Conservation (phyloP, 2,797 vertebrate genomes). For the Mico argentatus region DNA sequence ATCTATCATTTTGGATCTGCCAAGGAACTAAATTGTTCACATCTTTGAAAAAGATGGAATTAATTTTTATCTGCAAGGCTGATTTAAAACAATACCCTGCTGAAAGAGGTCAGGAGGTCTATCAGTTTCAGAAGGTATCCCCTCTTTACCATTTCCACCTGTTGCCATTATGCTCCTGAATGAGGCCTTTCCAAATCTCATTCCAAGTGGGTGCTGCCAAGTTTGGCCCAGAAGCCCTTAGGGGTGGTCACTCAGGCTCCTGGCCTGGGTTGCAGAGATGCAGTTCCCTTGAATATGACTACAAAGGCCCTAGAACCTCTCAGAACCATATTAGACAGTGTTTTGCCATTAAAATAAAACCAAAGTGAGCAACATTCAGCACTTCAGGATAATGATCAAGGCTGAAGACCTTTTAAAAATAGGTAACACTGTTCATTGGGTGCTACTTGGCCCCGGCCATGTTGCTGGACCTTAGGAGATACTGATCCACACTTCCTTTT, state of each 20-base stretch:
- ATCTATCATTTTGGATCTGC: constrained; percentile 1
- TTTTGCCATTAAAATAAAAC: constrained; percentile 71
- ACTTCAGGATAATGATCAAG: constrained; percentile 69
- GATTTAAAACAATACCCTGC: constrained; percentile 59
- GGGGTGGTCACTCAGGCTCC: neutral
- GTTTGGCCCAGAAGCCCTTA: constrained; percentile 36
- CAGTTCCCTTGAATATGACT: constrained; percentile 52
- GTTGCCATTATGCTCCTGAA: constrained; percentile 26
- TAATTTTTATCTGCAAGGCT: constrained; percentile 67
- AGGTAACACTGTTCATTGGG: constrained; percentile 64
- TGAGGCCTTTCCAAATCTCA: constrained; percentile 31
- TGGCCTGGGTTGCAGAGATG: constrained; percentile 17
- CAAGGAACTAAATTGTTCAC: constrained; percentile 4
- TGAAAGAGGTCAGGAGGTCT: constrained; percentile 56
- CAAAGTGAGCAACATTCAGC: constrained; percentile 58
- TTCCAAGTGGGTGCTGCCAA: constrained; percentile 21
- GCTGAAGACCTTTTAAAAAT: constrained; percentile 74
- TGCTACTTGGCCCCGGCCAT: constrained; percentile 85
- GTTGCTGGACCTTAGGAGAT: constrained; percentile 93
- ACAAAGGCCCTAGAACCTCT: constrained; percentile 73
- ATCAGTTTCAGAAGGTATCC: constrained; percentile 48
- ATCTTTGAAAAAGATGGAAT: constrained; percentile 31
- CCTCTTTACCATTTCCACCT: constrained; percentile 21
- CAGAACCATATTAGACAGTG: constrained; percentile 64
- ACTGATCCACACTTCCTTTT: constrained; percentile 88